phyloP scores from a whole-genome alignment of 2,113 vertebrate species.

The Siphamia tubifer region DNA sequence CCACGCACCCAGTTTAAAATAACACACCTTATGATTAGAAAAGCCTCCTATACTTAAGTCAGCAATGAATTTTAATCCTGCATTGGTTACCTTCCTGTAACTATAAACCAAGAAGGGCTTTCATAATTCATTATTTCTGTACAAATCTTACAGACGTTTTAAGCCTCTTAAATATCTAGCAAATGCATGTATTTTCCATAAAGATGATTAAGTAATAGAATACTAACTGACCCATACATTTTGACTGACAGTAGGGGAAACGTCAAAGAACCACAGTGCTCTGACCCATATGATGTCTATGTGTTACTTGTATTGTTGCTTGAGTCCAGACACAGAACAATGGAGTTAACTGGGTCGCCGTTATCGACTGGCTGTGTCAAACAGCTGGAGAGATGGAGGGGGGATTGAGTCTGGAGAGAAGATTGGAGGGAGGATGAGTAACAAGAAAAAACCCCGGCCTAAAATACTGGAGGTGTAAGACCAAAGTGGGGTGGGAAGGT shows the following conservation, averaged over 20 bases:
- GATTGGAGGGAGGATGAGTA: neutral
- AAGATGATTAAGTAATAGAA: neutral
- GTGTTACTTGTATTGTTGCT: constrained; percentile 19
- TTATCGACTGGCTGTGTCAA: constrained; percentile 32
- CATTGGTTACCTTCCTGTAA: neutral
- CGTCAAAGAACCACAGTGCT: neutral
- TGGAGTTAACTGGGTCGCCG: constrained; percentile 59
- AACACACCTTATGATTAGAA: neutral
- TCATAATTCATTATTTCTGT: too few relatives aligned
- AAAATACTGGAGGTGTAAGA: neutral
- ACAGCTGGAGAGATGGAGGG: constrained; percentile 62
- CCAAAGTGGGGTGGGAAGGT: neutral
- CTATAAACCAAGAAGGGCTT: too few relatives aligned
- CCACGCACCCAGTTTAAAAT: neutral
- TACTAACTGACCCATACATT: too few relatives aligned
- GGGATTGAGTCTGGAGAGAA: constrained; percentile 13
- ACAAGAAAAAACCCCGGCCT: neutral
- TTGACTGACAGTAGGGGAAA: neutral
- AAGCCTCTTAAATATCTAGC: too few relatives aligned
- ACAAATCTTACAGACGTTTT: too few relatives aligned
- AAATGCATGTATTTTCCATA: neutral
- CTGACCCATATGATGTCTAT: constrained; percentile 31
- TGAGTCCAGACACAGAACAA: constrained; percentile 56
- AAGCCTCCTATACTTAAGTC: neutral
- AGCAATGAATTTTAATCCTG: neutral